Percentiles rank a stretch among this genome's conserved stretches.
Evolutionary conservation across 2,113 vertebrate species (phyloP).

Genomic region (Psilopsiagon aurifrons): DNA sequence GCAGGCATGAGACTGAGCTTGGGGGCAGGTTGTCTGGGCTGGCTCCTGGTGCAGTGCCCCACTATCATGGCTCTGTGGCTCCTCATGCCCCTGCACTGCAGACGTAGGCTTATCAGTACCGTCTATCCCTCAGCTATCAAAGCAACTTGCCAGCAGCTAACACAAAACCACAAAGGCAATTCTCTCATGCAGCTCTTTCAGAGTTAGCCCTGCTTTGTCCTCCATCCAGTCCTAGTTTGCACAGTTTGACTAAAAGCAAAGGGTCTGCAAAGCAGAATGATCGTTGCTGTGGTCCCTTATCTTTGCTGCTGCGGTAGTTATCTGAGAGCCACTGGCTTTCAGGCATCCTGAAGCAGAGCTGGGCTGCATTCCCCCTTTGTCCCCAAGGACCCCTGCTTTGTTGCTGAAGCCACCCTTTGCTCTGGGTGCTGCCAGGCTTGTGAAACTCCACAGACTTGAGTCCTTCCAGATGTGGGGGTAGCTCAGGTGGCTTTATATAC

Average conservation of each 20-base stretch:
- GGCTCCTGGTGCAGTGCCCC: not conserved
- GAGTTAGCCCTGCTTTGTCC: not conserved
- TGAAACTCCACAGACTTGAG: not conserved
- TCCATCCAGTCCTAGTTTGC: not conserved
- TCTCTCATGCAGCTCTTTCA: not conserved
- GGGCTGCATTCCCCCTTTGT: not conserved
- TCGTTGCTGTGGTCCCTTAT: not conserved
- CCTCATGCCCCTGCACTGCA: fast-evolving
- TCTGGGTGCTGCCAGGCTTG: not conserved
- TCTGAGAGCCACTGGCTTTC: not conserved
- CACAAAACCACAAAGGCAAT: not conserved
- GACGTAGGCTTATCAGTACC: not conserved
- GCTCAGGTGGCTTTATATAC: not conserved
- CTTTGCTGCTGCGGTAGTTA: not conserved
- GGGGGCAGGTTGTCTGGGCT: not conserved
- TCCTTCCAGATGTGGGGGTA: not conserved
- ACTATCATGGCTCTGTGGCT: not conserved
- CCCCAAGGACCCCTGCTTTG: not conserved
- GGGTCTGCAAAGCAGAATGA: not conserved
- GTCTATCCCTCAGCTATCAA: fast-evolving
- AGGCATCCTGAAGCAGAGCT: not conserved
- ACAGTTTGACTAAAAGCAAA: not conserved
- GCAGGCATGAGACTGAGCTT: not conserved
- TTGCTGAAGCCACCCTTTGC: not conserved
- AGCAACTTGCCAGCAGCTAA: not conserved